Conservation (phyloP, 2,113 vertebrate species). For the Aramus guarauna region DNA sequence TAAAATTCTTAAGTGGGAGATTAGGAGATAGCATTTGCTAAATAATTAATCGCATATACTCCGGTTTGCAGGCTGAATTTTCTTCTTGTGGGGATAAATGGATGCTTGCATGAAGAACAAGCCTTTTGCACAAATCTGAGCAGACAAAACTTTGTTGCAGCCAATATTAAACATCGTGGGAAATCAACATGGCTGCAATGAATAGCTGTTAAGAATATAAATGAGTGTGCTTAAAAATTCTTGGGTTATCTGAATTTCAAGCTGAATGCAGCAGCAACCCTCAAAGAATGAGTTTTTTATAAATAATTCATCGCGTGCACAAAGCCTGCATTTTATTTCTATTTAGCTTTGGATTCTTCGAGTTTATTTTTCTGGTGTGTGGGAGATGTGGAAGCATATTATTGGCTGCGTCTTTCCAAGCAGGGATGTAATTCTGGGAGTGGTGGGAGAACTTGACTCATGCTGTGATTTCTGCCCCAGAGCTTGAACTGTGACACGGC, state of each 20-base stretch:
- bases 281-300: slow-evolving; percentile 2
- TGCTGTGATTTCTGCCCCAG: neutral
- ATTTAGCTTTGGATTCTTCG: neutral
- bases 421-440: neutral
- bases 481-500: neutral
- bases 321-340: slow-evolving; percentile 29
- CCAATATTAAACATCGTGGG: slow-evolving; percentile 37
- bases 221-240: neutral
- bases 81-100: slow-evolving; percentile 18
- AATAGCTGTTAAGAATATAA: slow-evolving; percentile 39
- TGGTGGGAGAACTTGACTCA: neutral
- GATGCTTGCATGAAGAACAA: neutral
- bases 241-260: neutral
- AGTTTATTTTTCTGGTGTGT: neutral
- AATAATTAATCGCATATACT: slow-evolving; percentile 36
- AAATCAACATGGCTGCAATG: slow-evolving; percentile 51
- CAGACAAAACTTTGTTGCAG: slow-evolving; percentile 38
- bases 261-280: neutral
- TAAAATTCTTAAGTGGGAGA: slow-evolving; percentile 16
- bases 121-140: neutral
- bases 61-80: neutral
- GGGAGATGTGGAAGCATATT: neutral
- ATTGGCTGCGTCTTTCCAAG: neutral
- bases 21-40: neutral
- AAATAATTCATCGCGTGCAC: slow-evolving; percentile 6